A percentile compares a stretch with the other conserved stretches of the same genome.
phyloP scores from a whole-genome alignment of 2,113 vertebrate genomes.

The Pollimyrus isidori region DNA sequence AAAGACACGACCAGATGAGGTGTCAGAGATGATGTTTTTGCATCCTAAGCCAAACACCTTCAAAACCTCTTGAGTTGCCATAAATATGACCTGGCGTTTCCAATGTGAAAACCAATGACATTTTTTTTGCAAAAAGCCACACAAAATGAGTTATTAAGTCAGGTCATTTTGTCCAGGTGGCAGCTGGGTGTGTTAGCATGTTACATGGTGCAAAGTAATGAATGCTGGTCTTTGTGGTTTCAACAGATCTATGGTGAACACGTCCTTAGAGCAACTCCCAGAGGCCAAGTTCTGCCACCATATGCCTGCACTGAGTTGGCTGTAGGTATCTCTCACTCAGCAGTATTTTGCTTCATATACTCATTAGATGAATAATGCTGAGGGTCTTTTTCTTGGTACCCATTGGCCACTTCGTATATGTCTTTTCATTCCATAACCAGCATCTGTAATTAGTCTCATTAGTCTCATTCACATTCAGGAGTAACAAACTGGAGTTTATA shows the following conservation, averaged over 20 bases:
- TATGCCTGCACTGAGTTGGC: slow-evolving; percentile 62
- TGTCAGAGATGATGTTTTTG: no score
- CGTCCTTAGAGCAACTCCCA: slow-evolving; percentile 61
- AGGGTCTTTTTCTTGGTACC: not conserved
- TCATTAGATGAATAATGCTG: not conserved
- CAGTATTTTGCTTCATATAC: not conserved
- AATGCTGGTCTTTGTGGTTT: slow-evolving; percentile 25
- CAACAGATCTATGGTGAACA: slow-evolving; percentile 68
- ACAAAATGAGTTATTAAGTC: not conserved
- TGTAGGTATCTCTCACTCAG: slow-evolving; percentile 55
- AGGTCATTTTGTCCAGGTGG: no score
- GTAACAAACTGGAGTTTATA: not conserved
- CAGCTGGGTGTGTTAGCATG: not conserved
- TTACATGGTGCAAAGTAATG: not conserved
- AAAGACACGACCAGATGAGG: no score
- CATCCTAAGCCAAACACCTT: no score
- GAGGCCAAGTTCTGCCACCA: slow-evolving; percentile 59
- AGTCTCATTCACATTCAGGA: not conserved
- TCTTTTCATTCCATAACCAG: not conserved
- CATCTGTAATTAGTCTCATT: not conserved
- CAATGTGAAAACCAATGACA: not conserved
- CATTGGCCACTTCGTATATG: not conserved
- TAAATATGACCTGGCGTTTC: not conserved
- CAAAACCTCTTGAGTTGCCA: not conserved
- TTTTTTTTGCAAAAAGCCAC: not conserved